Evolutionary conservation across 2,888 invertebrate species (phyloP).

Genomic region (Callosobruchus maculatus): DNA sequence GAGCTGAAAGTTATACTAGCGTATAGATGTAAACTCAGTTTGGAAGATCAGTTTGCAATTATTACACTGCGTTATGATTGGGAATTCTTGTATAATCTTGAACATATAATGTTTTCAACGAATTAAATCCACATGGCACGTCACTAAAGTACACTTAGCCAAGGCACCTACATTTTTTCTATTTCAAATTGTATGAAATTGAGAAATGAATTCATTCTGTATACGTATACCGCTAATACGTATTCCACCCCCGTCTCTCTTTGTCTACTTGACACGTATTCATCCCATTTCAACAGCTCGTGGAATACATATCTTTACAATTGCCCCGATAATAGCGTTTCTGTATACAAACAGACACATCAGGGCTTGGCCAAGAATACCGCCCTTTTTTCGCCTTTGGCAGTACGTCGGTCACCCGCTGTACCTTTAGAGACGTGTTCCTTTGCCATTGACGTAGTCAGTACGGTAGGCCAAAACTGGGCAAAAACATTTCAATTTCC

Average conservation of each 20-base stretch:
- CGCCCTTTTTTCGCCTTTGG: slow-evolving; percentile 17
- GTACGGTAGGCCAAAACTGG: background rate
- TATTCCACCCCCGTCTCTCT: background rate
- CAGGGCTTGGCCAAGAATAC: slow-evolving; percentile 37
- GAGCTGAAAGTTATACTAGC: no score
- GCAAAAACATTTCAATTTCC: no score
- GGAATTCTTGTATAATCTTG: no score
- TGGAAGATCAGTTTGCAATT: no score
- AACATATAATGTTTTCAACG: no score
- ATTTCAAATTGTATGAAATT: background rate
- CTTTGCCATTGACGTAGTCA: background rate
- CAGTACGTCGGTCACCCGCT: slow-evolving; percentile 26
- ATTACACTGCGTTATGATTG: no score
- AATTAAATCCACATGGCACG: no score
- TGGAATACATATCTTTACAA: slow-evolving; percentile 20
- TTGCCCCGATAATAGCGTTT: slow-evolving; percentile 43
- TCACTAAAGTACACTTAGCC: no score
- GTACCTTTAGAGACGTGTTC: slow-evolving; percentile 18
- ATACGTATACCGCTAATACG: background rate
- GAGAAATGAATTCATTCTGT: background rate
- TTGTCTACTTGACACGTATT: background rate
- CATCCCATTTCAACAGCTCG: background rate
- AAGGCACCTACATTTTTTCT: background rate
- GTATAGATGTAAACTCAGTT: no score
- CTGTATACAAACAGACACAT: slow-evolving; percentile 45